phyloP scores from a whole-genome alignment of 1,140 invertebrate species.

The Campodea augens region DNA sequence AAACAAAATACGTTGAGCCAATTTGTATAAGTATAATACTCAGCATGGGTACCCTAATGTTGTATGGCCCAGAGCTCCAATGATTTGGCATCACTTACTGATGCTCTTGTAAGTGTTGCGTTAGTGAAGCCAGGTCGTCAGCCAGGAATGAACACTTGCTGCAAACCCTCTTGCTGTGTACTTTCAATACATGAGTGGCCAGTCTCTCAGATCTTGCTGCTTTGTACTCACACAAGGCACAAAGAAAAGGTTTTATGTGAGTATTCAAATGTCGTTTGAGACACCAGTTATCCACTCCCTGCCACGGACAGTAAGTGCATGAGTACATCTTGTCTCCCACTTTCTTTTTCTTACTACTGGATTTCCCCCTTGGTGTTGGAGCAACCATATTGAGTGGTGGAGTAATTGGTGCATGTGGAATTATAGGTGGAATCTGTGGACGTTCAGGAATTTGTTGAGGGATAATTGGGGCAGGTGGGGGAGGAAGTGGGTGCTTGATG shows the following conservation, averaged over 20 bases:
- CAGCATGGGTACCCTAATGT: no score
- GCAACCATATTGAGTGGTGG: conserved; percentile 15
- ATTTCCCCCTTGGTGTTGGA: conserved; percentile 14
- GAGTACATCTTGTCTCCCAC: conserved; percentile 39
- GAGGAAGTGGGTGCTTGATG: conserved; percentile 4
- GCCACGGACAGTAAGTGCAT: conserved; percentile 76
- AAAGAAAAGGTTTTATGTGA: conserved; percentile 74
- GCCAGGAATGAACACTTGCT: conserved; percentile 66
- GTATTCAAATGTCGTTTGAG: conserved; percentile 77
- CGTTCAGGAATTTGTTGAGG: conserved; percentile 7
- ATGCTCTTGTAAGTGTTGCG: conserved; percentile 43
- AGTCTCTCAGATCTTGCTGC: conserved; percentile 66
- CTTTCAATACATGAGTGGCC: conserved; percentile 70
- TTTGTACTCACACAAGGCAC: conserved; percentile 76
- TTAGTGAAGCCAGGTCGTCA: conserved; percentile 53
- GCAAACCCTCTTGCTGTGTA: conserved; percentile 75
- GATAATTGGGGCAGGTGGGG: neutral
- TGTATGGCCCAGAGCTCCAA: no score
- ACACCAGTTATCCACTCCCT: conserved; percentile 84
- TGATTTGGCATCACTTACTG: conserved; percentile 22
- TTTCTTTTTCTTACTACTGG: conserved; percentile 24
- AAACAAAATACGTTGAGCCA: no score
- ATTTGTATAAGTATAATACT: no score
- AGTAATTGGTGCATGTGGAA: conserved; percentile 16
- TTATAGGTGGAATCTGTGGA: conserved; percentile 8